phyloP scores from a whole-genome alignment of 1,140 invertebrate species.

The Drosophila gunungcola region DNA sequence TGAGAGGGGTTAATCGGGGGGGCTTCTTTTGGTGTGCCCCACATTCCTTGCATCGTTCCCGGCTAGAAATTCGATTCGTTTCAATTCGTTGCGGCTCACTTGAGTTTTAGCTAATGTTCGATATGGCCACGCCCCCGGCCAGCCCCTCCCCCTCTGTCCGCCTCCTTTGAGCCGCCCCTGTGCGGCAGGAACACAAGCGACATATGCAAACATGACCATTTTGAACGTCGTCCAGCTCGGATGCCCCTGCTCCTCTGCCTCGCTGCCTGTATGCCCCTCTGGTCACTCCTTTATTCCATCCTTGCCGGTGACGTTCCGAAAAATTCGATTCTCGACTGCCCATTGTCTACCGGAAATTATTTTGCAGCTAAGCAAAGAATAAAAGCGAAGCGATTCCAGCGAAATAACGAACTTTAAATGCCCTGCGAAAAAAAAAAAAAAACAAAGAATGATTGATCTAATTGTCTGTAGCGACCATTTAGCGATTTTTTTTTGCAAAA shows the following conservation, averaged over 20 bases:
- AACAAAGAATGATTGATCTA: background rate
- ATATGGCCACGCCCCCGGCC: slow-evolving; percentile 71
- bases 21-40: slow-evolving; percentile 29
- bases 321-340: slow-evolving; percentile 53
- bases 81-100: slow-evolving; percentile 81
- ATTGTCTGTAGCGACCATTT: no score
- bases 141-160: background rate
- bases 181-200: slow-evolving; percentile 33
- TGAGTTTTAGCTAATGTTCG: slow-evolving; percentile 83
- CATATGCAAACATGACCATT: slow-evolving; percentile 81
- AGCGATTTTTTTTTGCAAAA: no score
- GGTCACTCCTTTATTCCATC: slow-evolving; percentile 10
- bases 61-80: slow-evolving; percentile 68
- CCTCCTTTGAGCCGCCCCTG: background rate
- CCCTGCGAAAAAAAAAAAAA: background rate
- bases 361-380: slow-evolving; percentile 61
- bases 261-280: background rate
- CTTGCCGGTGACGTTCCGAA: slow-evolving; percentile 42
- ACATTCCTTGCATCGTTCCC: slow-evolving; percentile 47
- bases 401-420: slow-evolving; percentile 35
- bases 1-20: background rate
- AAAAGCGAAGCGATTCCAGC: slow-evolving; percentile 18
- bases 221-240: slow-evolving; percentile 44
- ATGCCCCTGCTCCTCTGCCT: background rate
- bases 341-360: slow-evolving; percentile 79